Conservation (phyloP, 2,797 vertebrate species). For the Microchirus variegatus region DNA sequence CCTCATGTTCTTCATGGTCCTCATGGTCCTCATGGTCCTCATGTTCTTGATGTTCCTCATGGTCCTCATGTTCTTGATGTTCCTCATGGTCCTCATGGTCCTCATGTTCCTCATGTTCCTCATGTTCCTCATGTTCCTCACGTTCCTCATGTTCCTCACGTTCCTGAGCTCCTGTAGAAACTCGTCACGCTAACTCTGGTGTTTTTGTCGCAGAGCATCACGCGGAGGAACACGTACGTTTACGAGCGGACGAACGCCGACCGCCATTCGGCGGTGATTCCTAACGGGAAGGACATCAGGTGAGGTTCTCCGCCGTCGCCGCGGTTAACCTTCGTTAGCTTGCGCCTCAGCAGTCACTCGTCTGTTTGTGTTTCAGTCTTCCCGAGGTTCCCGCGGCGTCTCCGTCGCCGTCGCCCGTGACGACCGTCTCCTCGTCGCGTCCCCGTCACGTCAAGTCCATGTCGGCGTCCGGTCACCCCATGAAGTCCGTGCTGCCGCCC, state of each 20-base stretch:
- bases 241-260: constrained; percentile 86
- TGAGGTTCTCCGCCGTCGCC: constrained; percentile 45
- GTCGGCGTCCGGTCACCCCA: constrained; percentile 92
- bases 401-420: constrained; percentile 70
- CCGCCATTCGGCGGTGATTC: constrained; percentile 79
- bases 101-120: too few relatives aligned
- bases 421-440: constrained; percentile 76
- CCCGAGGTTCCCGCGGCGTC: constrained; percentile 81
- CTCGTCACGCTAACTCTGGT: too few relatives aligned
- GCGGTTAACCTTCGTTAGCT: not conserved
- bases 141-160: too few relatives aligned
- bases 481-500: constrained; percentile 90
- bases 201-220: constrained; percentile 71
- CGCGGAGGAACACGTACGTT: constrained; percentile 86
- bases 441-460: constrained; percentile 94
- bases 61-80: too few relatives aligned
- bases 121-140: too few relatives aligned
- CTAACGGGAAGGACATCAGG: constrained; percentile 94
- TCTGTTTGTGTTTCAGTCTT: constrained; percentile 72
- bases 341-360: not conserved
- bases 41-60: too few relatives aligned
- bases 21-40: too few relatives aligned
- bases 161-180: too few relatives aligned
- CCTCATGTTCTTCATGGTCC: too few relatives aligned
- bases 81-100: too few relatives aligned